phyloP scores from a whole-genome alignment of 2,113 vertebrate genomes.

The Eublepharis macularius region DNA sequence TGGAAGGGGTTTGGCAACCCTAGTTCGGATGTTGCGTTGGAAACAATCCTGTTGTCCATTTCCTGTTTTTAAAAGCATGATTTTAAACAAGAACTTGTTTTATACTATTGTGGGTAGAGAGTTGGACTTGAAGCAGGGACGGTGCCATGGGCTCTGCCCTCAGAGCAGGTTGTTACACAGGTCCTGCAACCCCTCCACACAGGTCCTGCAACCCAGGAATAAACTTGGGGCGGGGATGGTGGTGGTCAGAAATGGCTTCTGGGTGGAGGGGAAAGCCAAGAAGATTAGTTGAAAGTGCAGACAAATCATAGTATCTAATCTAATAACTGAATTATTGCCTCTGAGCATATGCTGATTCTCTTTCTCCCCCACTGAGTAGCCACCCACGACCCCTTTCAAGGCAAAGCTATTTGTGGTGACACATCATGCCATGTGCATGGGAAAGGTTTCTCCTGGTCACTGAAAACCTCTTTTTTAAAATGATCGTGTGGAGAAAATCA shows the following conservation, averaged over 20 bases:
- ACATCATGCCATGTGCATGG: not conserved
- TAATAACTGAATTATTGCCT: not conserved
- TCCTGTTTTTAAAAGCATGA: not conserved
- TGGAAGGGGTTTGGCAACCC: too few species aligned
- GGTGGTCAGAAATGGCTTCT: too few species aligned
- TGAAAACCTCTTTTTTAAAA: not conserved
- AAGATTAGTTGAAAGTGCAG: too few species aligned
- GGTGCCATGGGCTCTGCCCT: too few species aligned
- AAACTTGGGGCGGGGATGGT: too few species aligned
- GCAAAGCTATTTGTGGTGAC: not conserved
- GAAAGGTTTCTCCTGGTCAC: too few species aligned
- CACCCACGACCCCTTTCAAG: not conserved
- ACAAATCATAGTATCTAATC: too few species aligned
- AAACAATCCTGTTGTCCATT: not conserved
- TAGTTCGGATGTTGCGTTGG: not conserved
- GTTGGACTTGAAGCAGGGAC: not conserved
- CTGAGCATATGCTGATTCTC: not conserved
- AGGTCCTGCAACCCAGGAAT: too few species aligned
- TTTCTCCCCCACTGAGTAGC: not conserved
- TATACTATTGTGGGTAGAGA: not conserved
- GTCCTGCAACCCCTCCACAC: too few species aligned
- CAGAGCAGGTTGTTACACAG: too few species aligned
- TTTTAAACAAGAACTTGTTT: not conserved
- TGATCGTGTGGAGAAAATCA: not conserved
- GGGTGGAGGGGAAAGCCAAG: too few species aligned